Percentiles rank a stretch among this genome's conserved stretches.
Evolutionary conservation across 2,113 vertebrate species (phyloP).

Genomic region (Copsychus sechellarum): DNA sequence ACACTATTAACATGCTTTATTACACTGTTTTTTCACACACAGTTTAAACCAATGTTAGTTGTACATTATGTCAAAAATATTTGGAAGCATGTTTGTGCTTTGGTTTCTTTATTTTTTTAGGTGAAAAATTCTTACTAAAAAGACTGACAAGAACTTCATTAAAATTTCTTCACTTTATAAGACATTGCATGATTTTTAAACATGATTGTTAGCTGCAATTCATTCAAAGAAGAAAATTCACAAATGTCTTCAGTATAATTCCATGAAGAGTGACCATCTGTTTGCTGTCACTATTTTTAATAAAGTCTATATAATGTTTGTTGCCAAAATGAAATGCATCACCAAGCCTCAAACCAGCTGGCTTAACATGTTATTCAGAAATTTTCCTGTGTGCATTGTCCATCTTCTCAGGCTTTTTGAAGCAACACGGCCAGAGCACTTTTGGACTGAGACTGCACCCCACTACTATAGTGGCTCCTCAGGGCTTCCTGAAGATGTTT

Average conservation of each 20-base stretch:
- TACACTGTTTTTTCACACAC: slow-evolving; percentile 39
- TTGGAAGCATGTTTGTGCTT: background rate
- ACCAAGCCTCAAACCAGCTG: background rate
- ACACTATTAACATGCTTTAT: slow-evolving; percentile 35
- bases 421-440: background rate
- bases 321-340: slow-evolving; percentile 17
- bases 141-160: background rate
- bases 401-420: background rate
- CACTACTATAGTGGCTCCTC: background rate
- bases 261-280: slow-evolving; percentile 40
- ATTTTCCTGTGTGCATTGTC: background rate
- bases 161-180: background rate
- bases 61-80: slow-evolving; percentile 35
- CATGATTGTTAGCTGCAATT: background rate
- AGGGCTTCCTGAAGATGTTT: background rate
- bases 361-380: background rate
- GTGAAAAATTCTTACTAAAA: background rate
- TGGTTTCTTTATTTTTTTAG: background rate
- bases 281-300: slow-evolving; percentile 50
- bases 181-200: background rate
- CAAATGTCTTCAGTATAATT: slow-evolving; percentile 2
- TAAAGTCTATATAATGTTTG: background rate
- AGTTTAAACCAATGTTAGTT: slow-evolving; percentile 22
- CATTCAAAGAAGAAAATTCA: background rate
- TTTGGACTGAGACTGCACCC: background rate